Conservation (phyloP, 2,113 vertebrate genomes). For the Myxocyprinus asiaticus region DNA sequence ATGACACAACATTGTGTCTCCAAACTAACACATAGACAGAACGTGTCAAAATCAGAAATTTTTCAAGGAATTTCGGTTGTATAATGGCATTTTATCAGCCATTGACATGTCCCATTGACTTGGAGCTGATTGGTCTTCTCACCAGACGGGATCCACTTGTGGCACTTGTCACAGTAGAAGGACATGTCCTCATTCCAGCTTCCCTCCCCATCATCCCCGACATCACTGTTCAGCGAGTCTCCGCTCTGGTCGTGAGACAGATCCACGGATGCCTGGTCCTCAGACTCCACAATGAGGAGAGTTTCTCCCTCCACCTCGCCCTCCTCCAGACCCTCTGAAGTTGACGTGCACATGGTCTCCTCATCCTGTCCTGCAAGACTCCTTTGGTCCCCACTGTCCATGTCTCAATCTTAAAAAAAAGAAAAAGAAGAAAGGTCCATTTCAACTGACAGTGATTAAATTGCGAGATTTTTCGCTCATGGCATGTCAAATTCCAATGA, state of each 20-base stretch:
- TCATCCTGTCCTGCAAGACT: constrained; percentile 77
- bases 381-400: constrained; percentile 84
- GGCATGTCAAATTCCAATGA: too few species aligned
- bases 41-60: too few species aligned
- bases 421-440: background rate
- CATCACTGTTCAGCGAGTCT: constrained; percentile 92
- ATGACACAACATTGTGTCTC: background rate
- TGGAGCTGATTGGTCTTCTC: constrained; percentile 57
- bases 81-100: too few species aligned
- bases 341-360: constrained; percentile 85
- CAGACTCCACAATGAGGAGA: constrained; percentile 90
- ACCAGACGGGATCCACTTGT: constrained; percentile 95
- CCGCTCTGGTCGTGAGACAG: constrained; percentile 96
- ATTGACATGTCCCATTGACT: too few species aligned
- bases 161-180: constrained; percentile 96
- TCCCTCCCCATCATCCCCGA: constrained; percentile 79
- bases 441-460: background rate
- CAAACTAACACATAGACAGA: too few species aligned
- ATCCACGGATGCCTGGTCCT: constrained; percentile 94
- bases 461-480: too few species aligned
- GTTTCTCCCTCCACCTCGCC: constrained; percentile 97
- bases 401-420: constrained; percentile 55
- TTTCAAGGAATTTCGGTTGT: too few species aligned
- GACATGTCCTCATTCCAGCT: constrained; percentile 92
- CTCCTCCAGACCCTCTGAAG: constrained; percentile 92